phyloP scores from a whole-genome alignment of 2,888 invertebrate species.

The Hipparchia semele region DNA sequence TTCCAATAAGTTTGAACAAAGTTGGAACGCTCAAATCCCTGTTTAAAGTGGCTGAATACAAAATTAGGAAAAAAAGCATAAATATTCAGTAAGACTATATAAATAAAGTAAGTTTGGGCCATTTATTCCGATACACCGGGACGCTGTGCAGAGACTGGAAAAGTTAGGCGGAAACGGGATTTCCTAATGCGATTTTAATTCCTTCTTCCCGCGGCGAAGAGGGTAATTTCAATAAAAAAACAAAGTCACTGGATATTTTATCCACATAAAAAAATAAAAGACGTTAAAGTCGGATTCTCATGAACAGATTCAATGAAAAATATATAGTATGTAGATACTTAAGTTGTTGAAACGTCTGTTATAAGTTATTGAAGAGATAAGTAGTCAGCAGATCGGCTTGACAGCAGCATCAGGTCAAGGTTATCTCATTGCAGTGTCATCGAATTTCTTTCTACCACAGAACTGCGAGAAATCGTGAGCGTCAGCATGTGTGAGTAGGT shows the following conservation, averaged over 20 bases:
- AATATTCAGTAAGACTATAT: constrained; percentile 79
- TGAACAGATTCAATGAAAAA: constrained; percentile 8
- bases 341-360: too few relatives aligned
- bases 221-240: constrained; percentile 77
- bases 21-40: constrained; percentile 51
- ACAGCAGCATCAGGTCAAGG: too few relatives aligned
- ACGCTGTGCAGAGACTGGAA: constrained; percentile 75
- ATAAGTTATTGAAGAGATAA: too few relatives aligned
- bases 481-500: too few relatives aligned
- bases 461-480: too few relatives aligned
- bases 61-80: constrained; percentile 73
- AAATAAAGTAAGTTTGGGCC: constrained; percentile 80
- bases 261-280: constrained; percentile 49
- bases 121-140: constrained; percentile 81
- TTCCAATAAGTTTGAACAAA: constrained; percentile 29
- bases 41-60: constrained; percentile 69
- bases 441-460: too few relatives aligned
- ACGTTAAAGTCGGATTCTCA: constrained; percentile 42
- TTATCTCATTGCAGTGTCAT: too few relatives aligned
- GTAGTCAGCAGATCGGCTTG: too few relatives aligned
- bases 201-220: constrained; percentile 75
- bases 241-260: constrained; percentile 67
- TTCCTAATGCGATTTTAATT: constrained; percentile 83
- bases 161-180: constrained; percentile 79
- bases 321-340: too few relatives aligned